Base-by-base conservation (phyloP, 2,113 vertebrate genomes). In the Pardalotus punctatus region DNA sequence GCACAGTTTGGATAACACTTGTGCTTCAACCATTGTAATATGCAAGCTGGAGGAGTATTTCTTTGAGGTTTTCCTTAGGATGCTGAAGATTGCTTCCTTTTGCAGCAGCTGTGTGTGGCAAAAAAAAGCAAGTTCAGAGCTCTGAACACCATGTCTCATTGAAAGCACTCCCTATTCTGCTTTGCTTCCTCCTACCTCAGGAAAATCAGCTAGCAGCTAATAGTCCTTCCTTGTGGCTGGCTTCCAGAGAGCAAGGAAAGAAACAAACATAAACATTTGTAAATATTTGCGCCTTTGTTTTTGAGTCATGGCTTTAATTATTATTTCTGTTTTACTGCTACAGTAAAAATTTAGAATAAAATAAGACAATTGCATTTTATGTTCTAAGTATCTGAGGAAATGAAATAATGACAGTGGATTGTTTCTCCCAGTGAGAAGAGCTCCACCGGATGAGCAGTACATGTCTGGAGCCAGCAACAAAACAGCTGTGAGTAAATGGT, bases 231-330 rank as follows among this genome's bases (percentile, higher is more conserved):
- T 82, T 54, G 18, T 1, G 4, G 45, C 45, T 86, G 35, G 38
- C 36, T 87, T 95, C 62, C 77, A 91, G 42, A 76, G 42, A 69
- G 42, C 48, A 81, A 91, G 64, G 9, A 92, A 72, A 86, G 45
- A 93, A 92, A 79, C 11, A 88, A 93, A 76, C 54, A 73, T n/a
- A 33, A 86, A 18, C 2, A 3, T 90, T 80, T 72, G 58, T 64
- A 94, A 94, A 85, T 89, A 81, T 62, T 72, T 85, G 12, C 50
- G 15, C 51, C 84, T 40, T 86, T 81, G 43, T 18, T 88, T 94
- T 87, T 91, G 76, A 94, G 62, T 76, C 67, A 87, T 91, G 74
- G 62, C 13, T 95, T 76, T 94, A 95, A 93, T 95, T 93, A 82
- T 33, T 77, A 47, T 90, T 82, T 83, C 79, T 96, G 79, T 62